Evolutionary conservation across 2,113 vertebrate species (phyloP).

Genomic region (Polypterus bichir): DNA sequence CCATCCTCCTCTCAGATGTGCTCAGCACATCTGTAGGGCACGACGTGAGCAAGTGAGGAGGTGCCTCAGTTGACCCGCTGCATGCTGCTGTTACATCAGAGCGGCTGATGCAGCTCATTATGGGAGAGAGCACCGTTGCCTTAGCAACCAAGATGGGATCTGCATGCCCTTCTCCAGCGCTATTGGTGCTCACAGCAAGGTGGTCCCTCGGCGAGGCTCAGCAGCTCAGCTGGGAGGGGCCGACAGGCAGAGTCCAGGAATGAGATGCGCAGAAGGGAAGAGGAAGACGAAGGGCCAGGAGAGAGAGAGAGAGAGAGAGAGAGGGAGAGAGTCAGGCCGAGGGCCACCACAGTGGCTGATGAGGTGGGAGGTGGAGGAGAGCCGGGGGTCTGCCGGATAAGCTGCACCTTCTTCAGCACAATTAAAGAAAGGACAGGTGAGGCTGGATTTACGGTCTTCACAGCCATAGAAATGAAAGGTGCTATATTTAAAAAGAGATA

Average conservation of each 20-base stretch:
- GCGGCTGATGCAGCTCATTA: slow-evolving; percentile 95
- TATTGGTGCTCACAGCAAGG: slow-evolving; percentile 69
- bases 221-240: slow-evolving; percentile 27
- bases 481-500: too few species aligned
- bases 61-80: slow-evolving; percentile 72
- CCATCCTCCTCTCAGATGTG: slow-evolving; percentile 61
- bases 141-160: slow-evolving; percentile 82
- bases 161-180: slow-evolving; percentile 64
- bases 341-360: background rate
- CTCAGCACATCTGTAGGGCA: slow-evolving; percentile 65
- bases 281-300: background rate
- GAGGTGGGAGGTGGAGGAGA: background rate
- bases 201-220: slow-evolving; percentile 31
- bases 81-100: slow-evolving; percentile 83
- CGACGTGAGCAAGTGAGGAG: slow-evolving; percentile 73
- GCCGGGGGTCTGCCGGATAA: too few species aligned
- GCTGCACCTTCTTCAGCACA: too few species aligned
- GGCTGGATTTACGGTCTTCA: background rate
- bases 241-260: slow-evolving; percentile 16
- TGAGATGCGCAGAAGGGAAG: too few species aligned
- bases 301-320: background rate
- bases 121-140: slow-evolving; percentile 78
- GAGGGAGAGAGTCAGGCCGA: background rate
- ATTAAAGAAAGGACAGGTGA: background rate
- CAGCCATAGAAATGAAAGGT: too few species aligned